Base-by-base conservation (phyloP, 2,888 invertebrate species). In the Malachius bipustulatus region DNA sequence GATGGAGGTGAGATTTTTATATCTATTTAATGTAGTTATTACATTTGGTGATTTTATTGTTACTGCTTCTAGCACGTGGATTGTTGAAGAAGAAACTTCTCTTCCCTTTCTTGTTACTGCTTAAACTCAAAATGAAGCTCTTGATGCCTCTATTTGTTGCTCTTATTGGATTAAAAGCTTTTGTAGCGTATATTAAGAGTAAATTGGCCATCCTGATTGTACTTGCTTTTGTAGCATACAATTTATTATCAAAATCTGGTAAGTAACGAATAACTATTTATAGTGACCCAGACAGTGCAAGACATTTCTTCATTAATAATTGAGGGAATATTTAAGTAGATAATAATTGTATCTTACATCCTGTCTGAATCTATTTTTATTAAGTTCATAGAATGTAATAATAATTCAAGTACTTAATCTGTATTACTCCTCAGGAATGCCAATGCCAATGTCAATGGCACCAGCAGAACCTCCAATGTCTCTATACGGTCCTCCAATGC, bases 91-190 rank as follows among this genome's bases (percentile, higher is more conserved):
- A 87, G 67, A 87, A 87, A 60, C 71, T 87, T 31, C 67, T 87
- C 43, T 65, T 87, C 54, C 87, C 87, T 10, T 69, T 85, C 42
- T 64, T 87, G 47, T 65, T 88, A 47, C 69, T 87, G 33, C 64
- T 88, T 50, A 88, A 88, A 63, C 62, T 88, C 53, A 87, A 87
- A 63, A 67, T 85, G 69, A 85, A 88, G 62, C 77, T 82, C 14
- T 60, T 88, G 42, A 80, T 82, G 76, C 88, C 87, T 24, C 80
- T 88, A 51, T 70, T 87, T 48, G 73, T 87, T 16, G 73, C 77
- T 29, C 64, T 85, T 51, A 76, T 85, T 55, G 81, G 83, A 44
- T 64, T 87, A 47, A 87, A 87, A 64, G 81, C 88, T 14, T 67
- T 82, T 50, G 87, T 87, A 61, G 88, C 88, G 40, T 66, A 87